Evolutionary conservation across 2,797 vertebrate genomes (phyloP), one percentile per base, ranked within the genome.

Genomic region (Thunnus albacares): DNA sequence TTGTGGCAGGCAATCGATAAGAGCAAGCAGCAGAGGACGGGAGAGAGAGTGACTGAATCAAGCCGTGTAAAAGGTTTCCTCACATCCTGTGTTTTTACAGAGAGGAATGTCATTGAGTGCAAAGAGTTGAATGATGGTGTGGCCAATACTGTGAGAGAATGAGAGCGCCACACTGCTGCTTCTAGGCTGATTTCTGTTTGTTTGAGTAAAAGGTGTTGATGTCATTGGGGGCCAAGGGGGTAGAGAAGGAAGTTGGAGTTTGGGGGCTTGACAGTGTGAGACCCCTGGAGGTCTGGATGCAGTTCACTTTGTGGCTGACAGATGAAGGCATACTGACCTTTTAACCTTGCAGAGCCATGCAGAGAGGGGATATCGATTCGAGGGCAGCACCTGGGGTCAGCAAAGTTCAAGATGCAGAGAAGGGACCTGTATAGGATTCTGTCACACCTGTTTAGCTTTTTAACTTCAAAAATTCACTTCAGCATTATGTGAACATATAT

Each of bases 281-380:
- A 47, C 45, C 45, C 45, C 17, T 7, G 45, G 45, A 47, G 45
- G 10, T 62, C 47, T 30, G n/a, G 20, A 24, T 63, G 67, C 57
- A 70, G 63, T 51, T 70, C 33, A 61, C 52, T 82, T 81, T 76
- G 75, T 49, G 11, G 75, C 69, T 80, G 73, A 90, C 70, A 72
- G 74, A 85, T 82, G 73, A 79, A 61, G 71, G 57, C 69, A 26
- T 22, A 4, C 49, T 86, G 72, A 87, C 84, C 82, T 33, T 75
- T 80, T 72, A 69, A 85, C 83, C 84, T 45, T 20, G 45, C 45
- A 65, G 74, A 77, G 63, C 60, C 28, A 18, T 73, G 51, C 63
- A 69, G 70, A 73, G 60, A 75, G 10, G 64, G 58, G 79, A 81
- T 77, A 78, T 72, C 3, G 24, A 81, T 73, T 41, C 38, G n/a